These are phyloP conservation scores for Botia almorhae DNA, from an alignment of 2,797 vertebrate species.

Conservation along the genomic window DNA sequence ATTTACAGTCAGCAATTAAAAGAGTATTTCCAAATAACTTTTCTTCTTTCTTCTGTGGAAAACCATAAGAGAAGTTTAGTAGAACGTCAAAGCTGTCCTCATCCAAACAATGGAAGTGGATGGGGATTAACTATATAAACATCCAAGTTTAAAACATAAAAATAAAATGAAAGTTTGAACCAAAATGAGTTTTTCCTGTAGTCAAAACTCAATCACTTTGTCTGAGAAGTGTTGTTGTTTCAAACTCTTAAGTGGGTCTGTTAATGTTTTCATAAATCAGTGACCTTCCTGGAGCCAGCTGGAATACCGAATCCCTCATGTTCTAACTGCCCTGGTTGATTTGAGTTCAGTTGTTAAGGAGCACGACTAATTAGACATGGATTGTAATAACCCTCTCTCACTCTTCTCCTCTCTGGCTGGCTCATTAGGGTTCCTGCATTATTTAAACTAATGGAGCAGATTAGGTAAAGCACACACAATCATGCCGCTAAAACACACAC, in stretches of 20 bases:
- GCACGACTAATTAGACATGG: constrained; percentile 61
- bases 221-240: constrained; percentile 21
- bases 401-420: constrained; percentile 32
- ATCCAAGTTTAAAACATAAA: too few species aligned
- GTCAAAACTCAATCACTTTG: constrained; percentile 30
- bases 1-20: too few species aligned
- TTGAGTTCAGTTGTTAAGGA: constrained; percentile 54
- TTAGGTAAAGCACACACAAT: constrained; percentile 62
- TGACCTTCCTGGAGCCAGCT: constrained; percentile 54
- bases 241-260: constrained; percentile 48
- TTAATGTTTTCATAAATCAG: constrained; percentile 52
- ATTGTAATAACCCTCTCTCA: constrained; percentile 56
- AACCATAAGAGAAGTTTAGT: too few species aligned
- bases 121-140: too few species aligned
- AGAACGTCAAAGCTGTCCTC: too few species aligned
- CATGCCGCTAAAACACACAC: constrained; percentile 57
- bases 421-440: constrained; percentile 61
- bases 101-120: too few species aligned
- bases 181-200: background rate
- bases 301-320: constrained; percentile 57
- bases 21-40: too few species aligned
- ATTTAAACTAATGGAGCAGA: constrained; percentile 61
- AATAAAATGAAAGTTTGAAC: too few species aligned
- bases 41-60: too few species aligned
- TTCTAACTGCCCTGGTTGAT: constrained; percentile 58